phyloP scores from a whole-genome alignment of 2,113 vertebrate species.

The Probosciger aterrimus region DNA sequence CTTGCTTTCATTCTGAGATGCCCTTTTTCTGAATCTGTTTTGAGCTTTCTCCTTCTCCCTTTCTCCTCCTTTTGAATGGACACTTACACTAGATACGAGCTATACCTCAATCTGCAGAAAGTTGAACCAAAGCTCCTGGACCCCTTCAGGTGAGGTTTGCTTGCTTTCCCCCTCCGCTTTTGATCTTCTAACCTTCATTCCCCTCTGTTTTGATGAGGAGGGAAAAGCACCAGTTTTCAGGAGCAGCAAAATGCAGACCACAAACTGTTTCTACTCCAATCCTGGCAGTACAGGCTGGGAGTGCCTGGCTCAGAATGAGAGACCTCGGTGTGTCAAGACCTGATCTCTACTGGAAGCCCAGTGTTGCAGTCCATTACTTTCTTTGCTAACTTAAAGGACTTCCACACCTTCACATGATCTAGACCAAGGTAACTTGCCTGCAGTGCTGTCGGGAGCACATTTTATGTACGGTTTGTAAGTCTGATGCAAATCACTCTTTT shows the following conservation, averaged over 20 bases:
- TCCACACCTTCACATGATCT: background rate
- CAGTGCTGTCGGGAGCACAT: background rate
- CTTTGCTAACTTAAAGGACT: background rate
- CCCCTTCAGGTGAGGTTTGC: background rate
- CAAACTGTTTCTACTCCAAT: background rate
- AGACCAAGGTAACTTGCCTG: background rate
- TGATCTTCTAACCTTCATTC: background rate
- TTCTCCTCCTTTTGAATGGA: background rate
- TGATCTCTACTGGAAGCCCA: background rate
- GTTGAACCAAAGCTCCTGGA: background rate
- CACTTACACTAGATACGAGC: background rate
- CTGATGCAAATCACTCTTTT: background rate
- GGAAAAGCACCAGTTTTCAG: background rate
- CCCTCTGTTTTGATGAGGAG: background rate
- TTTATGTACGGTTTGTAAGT: background rate
- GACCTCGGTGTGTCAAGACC: rapidly evolving
- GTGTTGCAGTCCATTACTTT: background rate
- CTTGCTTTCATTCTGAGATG: background rate
- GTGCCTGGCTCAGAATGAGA: background rate
- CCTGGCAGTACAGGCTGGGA: background rate
- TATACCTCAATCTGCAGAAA: background rate
- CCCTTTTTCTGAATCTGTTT: background rate
- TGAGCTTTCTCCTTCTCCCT: background rate
- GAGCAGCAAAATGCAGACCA: background rate
- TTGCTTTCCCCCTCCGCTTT: rapidly evolving